phyloP scores from a whole-genome alignment of 37 sponge, comb jelly and placozoan species.

The Beroe forskalii region DNA sequence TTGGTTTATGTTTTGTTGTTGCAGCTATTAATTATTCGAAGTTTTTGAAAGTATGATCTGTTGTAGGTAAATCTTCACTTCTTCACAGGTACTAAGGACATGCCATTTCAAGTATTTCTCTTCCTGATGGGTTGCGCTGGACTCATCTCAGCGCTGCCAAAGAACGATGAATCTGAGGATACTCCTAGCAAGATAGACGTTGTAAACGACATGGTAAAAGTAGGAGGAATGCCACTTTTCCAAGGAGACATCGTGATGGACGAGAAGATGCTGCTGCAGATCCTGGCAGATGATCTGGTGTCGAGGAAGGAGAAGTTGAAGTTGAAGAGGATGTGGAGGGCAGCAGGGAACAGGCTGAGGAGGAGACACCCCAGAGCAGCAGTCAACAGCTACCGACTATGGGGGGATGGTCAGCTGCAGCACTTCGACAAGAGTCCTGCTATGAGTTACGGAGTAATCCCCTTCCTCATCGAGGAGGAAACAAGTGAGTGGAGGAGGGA shows the following conservation, averaged over 20 bases:
- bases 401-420: constrained; percentile 7
- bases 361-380: not conserved
- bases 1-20: no score
- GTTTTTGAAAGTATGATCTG: no score
- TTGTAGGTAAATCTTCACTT: no score
- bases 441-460: constrained; percentile 11
- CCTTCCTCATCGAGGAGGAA: not conserved
- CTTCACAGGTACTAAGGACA: no score
- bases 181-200: not conserved
- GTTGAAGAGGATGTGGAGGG: not conserved
- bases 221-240: constrained; percentile 37
- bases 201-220: not conserved
- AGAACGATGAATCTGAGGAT: not conserved
- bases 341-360: not conserved
- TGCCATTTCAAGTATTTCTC: no score
- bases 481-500: not conserved
- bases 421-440: not conserved
- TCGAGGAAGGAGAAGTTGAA: not conserved
- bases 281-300: constrained; percentile 8
- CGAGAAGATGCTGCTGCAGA: not conserved
- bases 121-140: no score
- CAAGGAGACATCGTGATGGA: constrained; percentile 49
- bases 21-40: no score
- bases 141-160: no score
- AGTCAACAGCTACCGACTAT: not conserved